These are phyloP conservation scores for Parelbella ahira DNA, from an alignment of 2,888 invertebrate species.

Conservation along the genomic window DNA sequence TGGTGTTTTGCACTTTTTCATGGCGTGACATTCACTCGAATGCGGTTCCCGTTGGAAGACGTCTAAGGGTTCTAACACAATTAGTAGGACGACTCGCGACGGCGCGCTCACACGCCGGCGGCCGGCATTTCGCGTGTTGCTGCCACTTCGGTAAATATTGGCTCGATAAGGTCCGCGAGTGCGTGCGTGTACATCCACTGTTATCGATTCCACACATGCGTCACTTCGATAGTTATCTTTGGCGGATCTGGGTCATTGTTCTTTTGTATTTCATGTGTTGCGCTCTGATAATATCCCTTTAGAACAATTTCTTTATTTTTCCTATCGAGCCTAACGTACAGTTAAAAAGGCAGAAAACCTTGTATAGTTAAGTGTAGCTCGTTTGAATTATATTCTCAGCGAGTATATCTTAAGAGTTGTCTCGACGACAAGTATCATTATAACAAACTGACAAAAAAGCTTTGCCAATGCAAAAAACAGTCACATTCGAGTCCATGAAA, in stretches of 20 bases:
- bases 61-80: constrained; percentile 55
- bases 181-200: constrained; percentile 67
- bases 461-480: constrained; percentile 35
- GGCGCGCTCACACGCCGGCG: constrained; percentile 57
- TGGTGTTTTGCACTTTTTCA: constrained; percentile 55
- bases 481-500: constrained; percentile 27
- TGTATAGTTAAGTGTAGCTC: neutral
- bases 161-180: constrained; percentile 65
- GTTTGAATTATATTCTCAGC: constrained; percentile 1
- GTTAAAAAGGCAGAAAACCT: no score
- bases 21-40: constrained; percentile 47
- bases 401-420: constrained; percentile 20
- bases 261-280: constrained; percentile 64
- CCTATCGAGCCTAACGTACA: no score
- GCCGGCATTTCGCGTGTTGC: constrained; percentile 56
- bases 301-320: constrained; percentile 2
- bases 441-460: constrained; percentile 43
- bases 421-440: constrained; percentile 33
- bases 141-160: constrained; percentile 71
- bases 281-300: constrained; percentile 40
- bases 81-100: constrained; percentile 46
- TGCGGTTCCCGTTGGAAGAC: constrained; percentile 47
- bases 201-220: constrained; percentile 78
- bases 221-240: constrained; percentile 76
- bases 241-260: constrained; percentile 78